These are phyloP conservation scores for Mirounga angustirostris DNA, from an alignment of 2,113 vertebrate species.

Conservation along the genomic window DNA sequence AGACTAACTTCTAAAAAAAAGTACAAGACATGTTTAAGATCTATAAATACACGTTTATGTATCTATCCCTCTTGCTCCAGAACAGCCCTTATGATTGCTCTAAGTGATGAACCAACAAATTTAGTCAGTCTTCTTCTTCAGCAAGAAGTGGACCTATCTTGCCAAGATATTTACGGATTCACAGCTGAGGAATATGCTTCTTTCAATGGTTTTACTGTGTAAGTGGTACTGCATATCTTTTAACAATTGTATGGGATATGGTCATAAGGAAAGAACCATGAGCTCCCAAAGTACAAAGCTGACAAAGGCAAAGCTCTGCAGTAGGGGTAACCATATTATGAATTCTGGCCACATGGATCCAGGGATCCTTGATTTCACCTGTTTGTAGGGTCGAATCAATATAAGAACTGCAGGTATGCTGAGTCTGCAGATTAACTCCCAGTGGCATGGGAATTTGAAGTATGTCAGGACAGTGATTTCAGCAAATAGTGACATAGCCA, in stretches of 20 bases:
- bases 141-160: constrained; percentile 49
- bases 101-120: constrained; percentile 55
- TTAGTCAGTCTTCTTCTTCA: constrained; percentile 64
- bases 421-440: neutral
- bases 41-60: neutral
- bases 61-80: constrained; percentile 51
- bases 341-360: neutral
- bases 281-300: neutral
- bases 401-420: neutral
- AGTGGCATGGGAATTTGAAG: neutral
- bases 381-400: neutral
- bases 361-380: neutral
- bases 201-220: constrained; percentile 71
- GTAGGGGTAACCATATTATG: neutral
- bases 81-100: constrained; percentile 74
- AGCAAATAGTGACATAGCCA: neutral
- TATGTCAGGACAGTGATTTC: neutral
- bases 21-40: neutral
- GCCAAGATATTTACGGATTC: constrained; percentile 68
- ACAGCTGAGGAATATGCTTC: constrained; percentile 75
- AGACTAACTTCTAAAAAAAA: neutral
- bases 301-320: neutral
- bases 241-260: neutral
- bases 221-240: constrained; percentile 50
- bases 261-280: neutral